Base-by-base conservation (phyloP, 2,113 vertebrate species). In the Microcebus lehilahytsara region DNA sequence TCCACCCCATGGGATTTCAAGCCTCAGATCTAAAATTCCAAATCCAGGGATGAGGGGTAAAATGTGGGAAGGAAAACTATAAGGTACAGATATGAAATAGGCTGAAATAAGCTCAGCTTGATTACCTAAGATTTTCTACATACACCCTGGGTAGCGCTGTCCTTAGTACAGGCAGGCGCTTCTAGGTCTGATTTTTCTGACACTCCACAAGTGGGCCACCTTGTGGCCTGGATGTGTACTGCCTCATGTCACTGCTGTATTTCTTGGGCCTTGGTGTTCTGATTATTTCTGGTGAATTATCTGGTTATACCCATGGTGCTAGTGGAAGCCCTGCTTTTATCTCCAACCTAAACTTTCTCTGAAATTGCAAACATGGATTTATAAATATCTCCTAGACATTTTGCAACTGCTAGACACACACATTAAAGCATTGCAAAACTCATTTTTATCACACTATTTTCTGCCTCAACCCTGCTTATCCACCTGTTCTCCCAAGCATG, bases 331-430 rank as follows among this genome's bases (percentile, higher is more conserved):
- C 8, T 74, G 89, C 51, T 93, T 87, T 74, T 49, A 79, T 75
- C 34, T 88, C 22, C 23, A 51, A 42, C 32, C 62, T 97, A 32
- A 97, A 37, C 72, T 62, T 95, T 85, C 85, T 83, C 72, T 84
- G 81, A 93, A 79, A 71, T 85, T n/a, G 5, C 4, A 92, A 69
- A 34, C 58, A 32, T 71, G 27, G 11, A 19, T 71, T 89, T 94
- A 25, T 11, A 42, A 83, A 34, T 27, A 83, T 72, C 62, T 87
- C 72, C 66, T 46, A 11, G 37, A 80, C 5, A 16, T 81, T 90
- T 51, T 42, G 17, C 11, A 25, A 72, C 60, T 89, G 53, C 78
- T 72, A 85, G 14, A 37, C 37, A 30, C 49, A 88, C 75, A 66
- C 92, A 85, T 27, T 14, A 92, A 90, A 80, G 30, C 13, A 6